Evolutionary conservation across 2,888 invertebrate species (phyloP).

Genomic region (Ophraella communa): DNA sequence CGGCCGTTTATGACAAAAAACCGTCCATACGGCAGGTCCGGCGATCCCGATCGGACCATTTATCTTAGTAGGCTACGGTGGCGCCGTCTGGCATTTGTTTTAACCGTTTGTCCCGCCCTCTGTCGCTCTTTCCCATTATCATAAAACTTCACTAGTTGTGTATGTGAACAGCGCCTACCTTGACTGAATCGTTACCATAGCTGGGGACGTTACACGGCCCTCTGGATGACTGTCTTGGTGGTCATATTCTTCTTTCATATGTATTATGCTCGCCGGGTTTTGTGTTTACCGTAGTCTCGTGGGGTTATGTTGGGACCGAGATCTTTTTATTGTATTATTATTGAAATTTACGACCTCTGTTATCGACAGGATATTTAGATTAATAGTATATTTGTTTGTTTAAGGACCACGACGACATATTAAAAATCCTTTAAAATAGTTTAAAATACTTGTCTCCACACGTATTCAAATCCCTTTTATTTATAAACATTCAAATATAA

Average conservation of each 20-base stretch:
- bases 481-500: not conserved
- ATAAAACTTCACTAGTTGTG: slow-evolving; percentile 40
- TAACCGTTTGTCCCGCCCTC: slow-evolving; percentile 48
- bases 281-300: slow-evolving; percentile 8
- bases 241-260: slow-evolving; percentile 19
- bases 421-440: not conserved
- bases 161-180: slow-evolving; percentile 39
- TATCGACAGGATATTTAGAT: not conserved
- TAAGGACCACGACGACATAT: not conserved
- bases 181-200: slow-evolving; percentile 31
- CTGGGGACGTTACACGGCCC: slow-evolving; percentile 24
- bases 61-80: slow-evolving; percentile 48
- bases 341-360: not conserved
- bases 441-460: not conserved
- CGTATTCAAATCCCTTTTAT: not conserved
- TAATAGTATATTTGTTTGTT: not conserved
- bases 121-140: slow-evolving; percentile 46
- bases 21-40: slow-evolving; percentile 31
- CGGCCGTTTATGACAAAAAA: slow-evolving; percentile 18
- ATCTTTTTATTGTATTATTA: not conserved
- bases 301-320: slow-evolving; percentile 9
- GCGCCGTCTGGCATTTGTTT: slow-evolving; percentile 51
- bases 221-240: slow-evolving; percentile 27
- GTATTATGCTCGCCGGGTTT: slow-evolving; percentile 8
- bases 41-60: slow-evolving; percentile 43